Evolutionary conservation across 2,113 vertebrate genomes (phyloP).

Genomic region (Pipra filicauda): DNA sequence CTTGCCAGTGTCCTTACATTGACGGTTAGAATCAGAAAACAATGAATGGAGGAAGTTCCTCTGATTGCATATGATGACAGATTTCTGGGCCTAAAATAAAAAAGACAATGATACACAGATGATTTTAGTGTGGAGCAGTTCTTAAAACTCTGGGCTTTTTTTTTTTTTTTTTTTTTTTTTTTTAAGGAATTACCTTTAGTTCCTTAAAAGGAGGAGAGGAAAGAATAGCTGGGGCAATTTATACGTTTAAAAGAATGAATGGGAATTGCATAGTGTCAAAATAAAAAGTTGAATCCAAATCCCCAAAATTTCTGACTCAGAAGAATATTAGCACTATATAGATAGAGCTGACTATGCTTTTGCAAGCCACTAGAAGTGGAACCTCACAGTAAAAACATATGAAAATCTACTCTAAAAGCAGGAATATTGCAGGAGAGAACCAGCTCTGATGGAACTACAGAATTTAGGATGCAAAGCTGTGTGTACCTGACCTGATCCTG

Average conservation of each 20-base stretch:
- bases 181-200: background rate
- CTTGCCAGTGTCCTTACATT: slow-evolving; percentile 65
- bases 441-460: background rate
- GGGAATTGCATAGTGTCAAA: background rate
- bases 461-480: fast-evolving
- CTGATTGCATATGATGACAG: background rate
- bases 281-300: background rate
- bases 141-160: fast-evolving
- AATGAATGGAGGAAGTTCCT: background rate
- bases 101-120: background rate
- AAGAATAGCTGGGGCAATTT: background rate
- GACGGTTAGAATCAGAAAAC: background rate
- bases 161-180: background rate
- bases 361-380: background rate
- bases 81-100: background rate
- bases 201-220: background rate
- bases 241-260: background rate
- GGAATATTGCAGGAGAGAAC: fast-evolving
- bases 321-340: background rate
- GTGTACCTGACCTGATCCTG: background rate
- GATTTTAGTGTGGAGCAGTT: background rate
- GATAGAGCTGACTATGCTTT: background rate
- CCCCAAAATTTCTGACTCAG: background rate
- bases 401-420: background rate
- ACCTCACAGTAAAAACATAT: background rate